Base-by-base conservation (phyloP, 2,888 invertebrate genomes). In the Schizaphis graminum region DNA sequence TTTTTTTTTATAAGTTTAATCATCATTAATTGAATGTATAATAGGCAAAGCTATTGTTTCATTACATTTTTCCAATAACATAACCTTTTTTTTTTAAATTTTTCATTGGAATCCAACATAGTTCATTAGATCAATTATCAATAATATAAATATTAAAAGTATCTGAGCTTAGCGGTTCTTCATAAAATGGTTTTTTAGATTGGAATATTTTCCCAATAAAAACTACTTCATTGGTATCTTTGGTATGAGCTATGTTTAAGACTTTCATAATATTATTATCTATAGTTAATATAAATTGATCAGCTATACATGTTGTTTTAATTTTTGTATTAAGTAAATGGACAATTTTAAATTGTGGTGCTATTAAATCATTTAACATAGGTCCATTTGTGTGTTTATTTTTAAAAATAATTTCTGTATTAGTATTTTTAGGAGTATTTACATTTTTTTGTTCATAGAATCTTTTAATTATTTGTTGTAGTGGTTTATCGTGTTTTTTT, bases 11-110 rank as follows among this genome's bases (percentile, higher is more conserved):
- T 21, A 57, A 57, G 57, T 57, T 57, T 57, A 57, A 57, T 57
- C 57, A 57, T 57, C 57, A 26, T 57, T 57, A 57, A 57, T 24
- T 57, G 57, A 67, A 67, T 67, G 67, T 10, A 67, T 28, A 67
- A 67, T 67, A n/a, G 67, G 67, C 10, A 67, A 35, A 94, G 89
- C 92, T 86, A 49, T 94, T 95, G 95, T 94, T 95, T 95, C 21
- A 57, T 26, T 26, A 57, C 26, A 16, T 57, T 57, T 57, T 24
- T 84, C 8, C 21, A 84, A 41, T 35, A 84, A 1, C 41, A 41
- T 84, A 21, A 84, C 21, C 24, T 41, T 84, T 84, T 84, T 24
- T 84, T 84, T 84, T 41, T 3, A 41, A 21, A n/a, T 84, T n/a
- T 16, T 84, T 24, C 2, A 84, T 4, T n/a, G 11, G 11, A 16